Conservation (phyloP, 2,797 vertebrate species). For the Staurois parvus region DNA sequence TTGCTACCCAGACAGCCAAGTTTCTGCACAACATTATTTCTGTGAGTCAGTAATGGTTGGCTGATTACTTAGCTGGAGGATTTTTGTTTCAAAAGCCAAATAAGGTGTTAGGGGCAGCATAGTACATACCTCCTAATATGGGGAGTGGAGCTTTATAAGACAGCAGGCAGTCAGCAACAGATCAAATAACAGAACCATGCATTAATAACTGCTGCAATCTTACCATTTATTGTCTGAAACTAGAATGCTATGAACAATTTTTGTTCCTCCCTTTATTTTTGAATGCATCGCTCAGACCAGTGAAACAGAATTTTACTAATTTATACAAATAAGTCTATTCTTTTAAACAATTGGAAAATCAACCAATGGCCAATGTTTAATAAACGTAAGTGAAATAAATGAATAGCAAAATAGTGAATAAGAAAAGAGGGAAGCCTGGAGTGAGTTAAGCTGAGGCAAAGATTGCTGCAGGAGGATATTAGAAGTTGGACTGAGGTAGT, state of each 20-base stretch:
- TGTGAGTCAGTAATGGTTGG: slow-evolving; percentile 21
- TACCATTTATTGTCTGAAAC: neutral
- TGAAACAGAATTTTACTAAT: no score
- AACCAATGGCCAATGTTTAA: no score
- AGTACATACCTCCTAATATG: slow-evolving; percentile 46
- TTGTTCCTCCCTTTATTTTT: no score
- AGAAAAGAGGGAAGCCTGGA: neutral
- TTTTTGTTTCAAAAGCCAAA: slow-evolving; percentile 46
- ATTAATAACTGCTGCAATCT: neutral
- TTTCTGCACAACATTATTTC: slow-evolving; percentile 37
- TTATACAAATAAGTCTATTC: no score
- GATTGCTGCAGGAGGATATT: neutral
- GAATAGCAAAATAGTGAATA: neutral
- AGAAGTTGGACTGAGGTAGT: neutral
- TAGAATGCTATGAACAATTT: neutral
- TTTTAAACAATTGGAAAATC: no score
- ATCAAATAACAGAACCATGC: slow-evolving; percentile 18
- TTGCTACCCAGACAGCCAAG: neutral
- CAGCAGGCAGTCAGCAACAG: slow-evolving; percentile 14
- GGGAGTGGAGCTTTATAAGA: slow-evolving; percentile 28
- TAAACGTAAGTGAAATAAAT: neutral
- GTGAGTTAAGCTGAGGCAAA: neutral
- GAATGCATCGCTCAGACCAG: neutral
- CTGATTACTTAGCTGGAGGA: neutral
- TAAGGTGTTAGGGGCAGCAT: slow-evolving; percentile 54